These are phyloP conservation scores for Emberiza fucata DNA, from an alignment of 2,113 vertebrate species.

Conservation along the genomic window DNA sequence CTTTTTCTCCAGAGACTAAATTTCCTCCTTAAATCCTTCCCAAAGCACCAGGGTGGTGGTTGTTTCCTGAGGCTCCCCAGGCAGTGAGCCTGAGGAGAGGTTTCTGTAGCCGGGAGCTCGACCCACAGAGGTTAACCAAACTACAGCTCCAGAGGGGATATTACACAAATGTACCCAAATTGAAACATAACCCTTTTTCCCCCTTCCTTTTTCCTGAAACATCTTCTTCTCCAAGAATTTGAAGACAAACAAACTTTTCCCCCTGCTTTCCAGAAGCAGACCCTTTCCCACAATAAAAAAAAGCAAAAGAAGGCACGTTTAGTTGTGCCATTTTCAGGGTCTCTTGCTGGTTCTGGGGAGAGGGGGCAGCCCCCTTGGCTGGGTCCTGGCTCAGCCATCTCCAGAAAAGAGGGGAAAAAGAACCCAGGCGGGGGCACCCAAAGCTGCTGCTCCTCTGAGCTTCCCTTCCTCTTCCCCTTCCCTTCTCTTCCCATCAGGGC, in stretches of 20 bases:
- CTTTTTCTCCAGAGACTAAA: not conserved
- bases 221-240: not conserved
- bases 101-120: not conserved
- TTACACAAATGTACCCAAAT: not conserved
- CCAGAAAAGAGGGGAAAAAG: not conserved
- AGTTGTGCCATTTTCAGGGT: not conserved
- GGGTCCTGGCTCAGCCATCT: not conserved
- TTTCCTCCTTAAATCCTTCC: not conserved
- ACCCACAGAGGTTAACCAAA: slow-evolving; percentile 56
- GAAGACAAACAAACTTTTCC: not conserved
- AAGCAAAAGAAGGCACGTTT: fast-evolving
- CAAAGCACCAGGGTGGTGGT: not conserved
- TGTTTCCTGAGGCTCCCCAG: not conserved
- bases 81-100: not conserved
- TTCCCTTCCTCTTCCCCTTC: not conserved
- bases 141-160: slow-evolving; percentile 45
- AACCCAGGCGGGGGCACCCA: not conserved
- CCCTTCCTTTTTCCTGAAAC: not conserved
- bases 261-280: not conserved
- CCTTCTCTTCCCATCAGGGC: not conserved
- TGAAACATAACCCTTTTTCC: not conserved
- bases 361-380: not conserved
- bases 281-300: not conserved
- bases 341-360: not conserved
- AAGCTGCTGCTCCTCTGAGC: not conserved